Evolutionary conservation across 1,140 invertebrate genomes (phyloP).

Genomic region (Drosophila lacertosa): DNA sequence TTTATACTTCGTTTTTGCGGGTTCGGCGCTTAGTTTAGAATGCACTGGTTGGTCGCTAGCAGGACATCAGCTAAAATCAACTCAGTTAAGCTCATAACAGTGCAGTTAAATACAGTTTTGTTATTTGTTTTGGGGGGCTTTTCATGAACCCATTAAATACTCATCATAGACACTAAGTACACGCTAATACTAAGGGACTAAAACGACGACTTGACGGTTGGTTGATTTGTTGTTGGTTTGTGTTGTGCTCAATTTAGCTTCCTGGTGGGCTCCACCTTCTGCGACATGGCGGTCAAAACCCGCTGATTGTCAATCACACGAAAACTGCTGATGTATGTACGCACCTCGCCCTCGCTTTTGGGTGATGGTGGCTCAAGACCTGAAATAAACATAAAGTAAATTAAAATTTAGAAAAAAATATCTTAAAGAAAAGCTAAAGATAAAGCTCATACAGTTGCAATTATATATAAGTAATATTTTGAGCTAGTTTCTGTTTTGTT

Average conservation of each 20-base stretch:
- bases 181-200: slow-evolving; percentile 23
- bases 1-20: not conserved
- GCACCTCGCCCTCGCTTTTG: slow-evolving; percentile 88
- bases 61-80: slow-evolving; percentile 44
- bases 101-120: slow-evolving; percentile 60
- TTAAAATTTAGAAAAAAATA: not conserved
- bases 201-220: slow-evolving; percentile 23
- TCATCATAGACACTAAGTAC: slow-evolving; percentile 36
- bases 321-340: slow-evolving; percentile 88
- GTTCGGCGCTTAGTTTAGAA: slow-evolving; percentile 27
- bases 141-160: slow-evolving; percentile 22
- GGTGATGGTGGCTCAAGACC: slow-evolving; percentile 88
- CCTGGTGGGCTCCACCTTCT: slow-evolving; percentile 87
- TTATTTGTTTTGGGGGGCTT: not conserved
- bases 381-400: slow-evolving; percentile 47
- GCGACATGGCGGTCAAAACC: slow-evolving; percentile 89
- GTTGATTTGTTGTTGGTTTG: slow-evolving; percentile 9
- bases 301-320: slow-evolving; percentile 92
- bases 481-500: too few relatives aligned
- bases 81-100: slow-evolving; percentile 70
- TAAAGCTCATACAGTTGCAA: too few relatives aligned
- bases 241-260: slow-evolving; percentile 47
- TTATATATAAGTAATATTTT: too few relatives aligned
- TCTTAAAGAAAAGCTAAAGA: too few relatives aligned
- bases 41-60: slow-evolving; percentile 54